Base-by-base conservation (phyloP, 23 tunicate genomes). In the Ascidia mentula region DNA sequence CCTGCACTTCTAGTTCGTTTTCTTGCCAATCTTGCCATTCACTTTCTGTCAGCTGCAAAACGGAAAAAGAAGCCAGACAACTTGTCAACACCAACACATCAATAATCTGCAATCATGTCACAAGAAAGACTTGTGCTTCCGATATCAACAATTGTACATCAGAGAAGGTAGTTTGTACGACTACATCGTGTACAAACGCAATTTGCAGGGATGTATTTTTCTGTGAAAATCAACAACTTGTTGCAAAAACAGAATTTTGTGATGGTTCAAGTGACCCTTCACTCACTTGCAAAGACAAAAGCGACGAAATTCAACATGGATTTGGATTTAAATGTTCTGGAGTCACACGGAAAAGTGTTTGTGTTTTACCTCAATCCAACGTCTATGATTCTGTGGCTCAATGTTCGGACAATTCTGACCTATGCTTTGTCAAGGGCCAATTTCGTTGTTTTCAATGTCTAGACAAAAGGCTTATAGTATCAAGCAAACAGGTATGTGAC, bases 341-440 rank as follows among this genome's bases (percentile, higher is more conserved):
- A 36, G 22, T 6, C 35, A 12, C 83, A 34, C 32, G 30, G 34
- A 18, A 20, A 5, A 75, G 34, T 35, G 81, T 28, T 46, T 77
- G 83, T 79, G 75, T 79, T 61, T 31, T 79, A 18, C 83, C 83
- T 5, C 83, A 79, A 79, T 15, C 30, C 35, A 79, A 79, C 46
- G 77, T 79, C 15, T 37, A 69, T 34, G 75, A 79, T 38, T 28
- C 36, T 13, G 59, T 61, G 75, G 46, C 83, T 34, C 75, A 79
- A 24, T 79, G 83, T 40, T n/a, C 46, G 32, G 83, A 79, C 76
- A 37, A 39, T 61, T 79, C 83, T 24, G 83, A 79, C 32, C 36
- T 79, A 20, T 79, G 83, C 36, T 77, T 32, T 45, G 71, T 34
- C 36, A 45, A 77, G 6, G 81, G 81, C 45, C 6, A 34, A 26